phyloP scores from a whole-genome alignment of 1,140 invertebrate species.

The Lineus longissimus region DNA sequence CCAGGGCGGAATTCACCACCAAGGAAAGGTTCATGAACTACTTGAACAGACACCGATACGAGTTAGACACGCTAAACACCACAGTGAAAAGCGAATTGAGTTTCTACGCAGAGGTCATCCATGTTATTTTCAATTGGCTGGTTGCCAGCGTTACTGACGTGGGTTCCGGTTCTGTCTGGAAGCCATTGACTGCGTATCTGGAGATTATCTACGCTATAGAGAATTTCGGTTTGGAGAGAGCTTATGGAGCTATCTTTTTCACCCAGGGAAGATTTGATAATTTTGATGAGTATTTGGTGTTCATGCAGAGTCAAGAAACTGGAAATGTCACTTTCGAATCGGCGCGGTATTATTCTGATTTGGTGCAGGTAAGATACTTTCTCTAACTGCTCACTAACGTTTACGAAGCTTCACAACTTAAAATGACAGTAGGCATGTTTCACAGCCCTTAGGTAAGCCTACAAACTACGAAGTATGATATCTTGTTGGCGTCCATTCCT shows the following conservation, averaged over 20 bases:
- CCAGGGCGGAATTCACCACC: constrained; percentile 20
- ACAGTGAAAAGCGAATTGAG: constrained; percentile 28
- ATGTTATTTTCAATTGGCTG: constrained; percentile 32
- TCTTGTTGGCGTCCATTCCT: too few relatives aligned
- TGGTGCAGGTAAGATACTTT: constrained; percentile 21
- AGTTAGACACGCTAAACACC: constrained; percentile 28
- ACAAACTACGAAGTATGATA: too few relatives aligned
- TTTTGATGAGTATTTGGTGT: constrained; percentile 24
- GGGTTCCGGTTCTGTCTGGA: constrained; percentile 1
- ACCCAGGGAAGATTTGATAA: constrained; percentile 21
- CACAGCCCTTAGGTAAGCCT: too few relatives aligned
- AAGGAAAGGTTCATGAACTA: constrained; percentile 24
- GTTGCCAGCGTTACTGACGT: constrained; percentile 24
- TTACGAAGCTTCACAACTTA: too few relatives aligned
- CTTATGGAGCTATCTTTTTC: constrained; percentile 26
- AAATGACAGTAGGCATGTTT: neutral
- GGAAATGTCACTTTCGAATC: constrained; percentile 24
- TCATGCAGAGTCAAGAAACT: constrained; percentile 28
- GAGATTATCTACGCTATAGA: constrained; percentile 21
- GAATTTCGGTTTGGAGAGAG: constrained; percentile 29
- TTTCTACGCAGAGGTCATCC: constrained; percentile 28
- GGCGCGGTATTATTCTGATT: constrained; percentile 23
- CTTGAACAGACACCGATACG: constrained; percentile 26
- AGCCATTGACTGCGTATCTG: neutral
- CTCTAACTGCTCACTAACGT: too few relatives aligned